Conservation (phyloP, 2,888 invertebrate species). For the Agriopis marginaria region DNA sequence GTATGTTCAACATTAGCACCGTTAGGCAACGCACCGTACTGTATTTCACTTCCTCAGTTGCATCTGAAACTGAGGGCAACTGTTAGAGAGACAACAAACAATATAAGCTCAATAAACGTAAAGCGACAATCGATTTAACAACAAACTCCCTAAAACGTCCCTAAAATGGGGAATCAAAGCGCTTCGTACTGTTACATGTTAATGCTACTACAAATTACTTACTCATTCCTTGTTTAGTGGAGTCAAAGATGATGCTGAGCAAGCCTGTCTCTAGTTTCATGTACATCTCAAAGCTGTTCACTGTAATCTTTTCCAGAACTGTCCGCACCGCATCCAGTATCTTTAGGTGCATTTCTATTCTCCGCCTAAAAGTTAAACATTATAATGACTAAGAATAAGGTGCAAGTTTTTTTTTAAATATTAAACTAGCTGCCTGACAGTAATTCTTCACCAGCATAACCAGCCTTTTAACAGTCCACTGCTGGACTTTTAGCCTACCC, state of each 20-base stretch:
- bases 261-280: slow-evolving; percentile 85
- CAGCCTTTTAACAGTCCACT: no score
- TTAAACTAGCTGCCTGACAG: not conserved
- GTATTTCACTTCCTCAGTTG: slow-evolving; percentile 88
- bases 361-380: slow-evolving; percentile 55
- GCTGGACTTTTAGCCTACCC: no score
- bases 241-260: slow-evolving; percentile 85
- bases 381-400: not conserved
- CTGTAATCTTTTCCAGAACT: slow-evolving; percentile 78
- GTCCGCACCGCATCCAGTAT: slow-evolving; percentile 80
- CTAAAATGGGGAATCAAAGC: no score
- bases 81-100: not conserved
- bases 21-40: slow-evolving; percentile 84
- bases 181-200: not conserved
- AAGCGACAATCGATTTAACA: no score
- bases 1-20: slow-evolving; percentile 78
- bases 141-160: no score
- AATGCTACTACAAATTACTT: slow-evolving; percentile 49
- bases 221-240: slow-evolving; percentile 81
- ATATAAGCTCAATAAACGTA: no score
- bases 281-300: slow-evolving; percentile 82
- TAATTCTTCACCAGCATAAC: no score
- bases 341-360: slow-evolving; percentile 78
- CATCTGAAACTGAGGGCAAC: slow-evolving; percentile 78
- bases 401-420: not conserved